These are phyloP conservation scores for Alloscopus bannaensis DNA, from an alignment of 2,888 invertebrate genomes.

Conservation along the genomic window DNA sequence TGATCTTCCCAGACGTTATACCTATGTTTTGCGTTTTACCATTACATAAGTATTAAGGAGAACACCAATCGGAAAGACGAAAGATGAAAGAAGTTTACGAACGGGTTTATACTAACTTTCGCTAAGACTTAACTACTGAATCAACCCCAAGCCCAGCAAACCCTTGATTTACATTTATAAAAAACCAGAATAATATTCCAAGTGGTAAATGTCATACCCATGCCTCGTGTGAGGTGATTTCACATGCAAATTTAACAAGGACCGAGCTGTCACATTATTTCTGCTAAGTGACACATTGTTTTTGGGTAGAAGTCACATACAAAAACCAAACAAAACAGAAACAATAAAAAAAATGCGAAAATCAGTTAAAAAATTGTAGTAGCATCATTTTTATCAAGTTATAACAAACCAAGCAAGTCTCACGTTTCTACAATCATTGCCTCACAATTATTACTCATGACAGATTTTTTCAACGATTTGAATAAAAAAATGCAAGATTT, in stretches of 20 bases:
- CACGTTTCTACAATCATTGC: too few relatives aligned
- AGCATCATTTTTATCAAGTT: not conserved
- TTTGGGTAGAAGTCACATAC: conserved; percentile 19
- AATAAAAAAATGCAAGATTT: too few relatives aligned
- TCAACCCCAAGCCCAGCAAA: too few relatives aligned
- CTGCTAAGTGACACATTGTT: conserved; percentile 51
- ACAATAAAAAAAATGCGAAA: conserved; percentile 39
- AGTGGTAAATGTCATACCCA: conserved; percentile 72
- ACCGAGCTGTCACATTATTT: conserved; percentile 74
- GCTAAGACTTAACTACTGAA: too few relatives aligned
- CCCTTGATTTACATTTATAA: not conserved
- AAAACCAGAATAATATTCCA: not conserved
- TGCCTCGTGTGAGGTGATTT: conserved; percentile 74
- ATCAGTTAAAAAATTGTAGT: too few relatives aligned
- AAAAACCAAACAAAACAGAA: conserved; percentile 54
- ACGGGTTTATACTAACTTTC: too few relatives aligned
- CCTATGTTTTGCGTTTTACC: too few relatives aligned
- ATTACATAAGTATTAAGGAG: too few relatives aligned
- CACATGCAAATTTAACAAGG: conserved; percentile 75
- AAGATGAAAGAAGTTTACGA: not conserved
- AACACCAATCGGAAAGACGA: not conserved
- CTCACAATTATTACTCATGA: too few relatives aligned
- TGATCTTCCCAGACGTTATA: too few relatives aligned
- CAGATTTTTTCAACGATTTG: too few relatives aligned
- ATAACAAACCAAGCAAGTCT: conserved; percentile 33